These are phyloP conservation scores for Oreochromis mossambicus DNA, from an alignment of 2,797 vertebrate species.

Conservation along the genomic window DNA sequence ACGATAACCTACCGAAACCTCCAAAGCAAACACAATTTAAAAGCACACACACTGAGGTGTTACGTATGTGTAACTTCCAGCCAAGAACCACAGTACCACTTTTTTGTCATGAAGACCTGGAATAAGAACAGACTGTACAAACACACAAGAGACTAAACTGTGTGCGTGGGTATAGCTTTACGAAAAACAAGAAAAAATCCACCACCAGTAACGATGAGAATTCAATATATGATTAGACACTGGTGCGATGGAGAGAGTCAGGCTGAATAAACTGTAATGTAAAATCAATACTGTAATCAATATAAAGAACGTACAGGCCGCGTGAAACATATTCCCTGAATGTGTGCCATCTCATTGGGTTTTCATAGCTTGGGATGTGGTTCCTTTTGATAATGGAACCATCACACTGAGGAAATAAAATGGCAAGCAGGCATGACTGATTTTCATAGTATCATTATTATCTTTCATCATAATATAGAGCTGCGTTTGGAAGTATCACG, in stretches of 20 bases:
- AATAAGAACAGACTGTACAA: not conserved
- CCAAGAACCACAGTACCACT: not conserved
- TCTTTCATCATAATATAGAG: not conserved
- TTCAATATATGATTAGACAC: not conserved
- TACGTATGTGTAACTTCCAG: not conserved
- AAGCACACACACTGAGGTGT: not conserved
- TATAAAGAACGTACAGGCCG: fast-evolving
- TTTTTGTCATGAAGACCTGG: not conserved
- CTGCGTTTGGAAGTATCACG: not conserved
- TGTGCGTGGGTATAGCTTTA: not conserved
- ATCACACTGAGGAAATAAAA: not conserved
- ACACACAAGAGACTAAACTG: not conserved
- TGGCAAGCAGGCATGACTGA: not conserved
- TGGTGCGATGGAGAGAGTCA: not conserved
- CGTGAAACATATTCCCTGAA: not conserved
- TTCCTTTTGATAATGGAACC: not conserved
- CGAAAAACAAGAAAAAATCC: not conserved
- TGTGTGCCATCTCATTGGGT: not conserved
- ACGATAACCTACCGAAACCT: not conserved
- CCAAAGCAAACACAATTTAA: not conserved
- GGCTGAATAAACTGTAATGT: not conserved
- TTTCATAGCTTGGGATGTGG: not conserved
- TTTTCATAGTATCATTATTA: not conserved
- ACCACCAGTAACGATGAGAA: not conserved
- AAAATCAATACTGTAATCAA: not conserved